Conservation (phyloP, 2,797 vertebrate species). For the Thamnophis elegans region DNA sequence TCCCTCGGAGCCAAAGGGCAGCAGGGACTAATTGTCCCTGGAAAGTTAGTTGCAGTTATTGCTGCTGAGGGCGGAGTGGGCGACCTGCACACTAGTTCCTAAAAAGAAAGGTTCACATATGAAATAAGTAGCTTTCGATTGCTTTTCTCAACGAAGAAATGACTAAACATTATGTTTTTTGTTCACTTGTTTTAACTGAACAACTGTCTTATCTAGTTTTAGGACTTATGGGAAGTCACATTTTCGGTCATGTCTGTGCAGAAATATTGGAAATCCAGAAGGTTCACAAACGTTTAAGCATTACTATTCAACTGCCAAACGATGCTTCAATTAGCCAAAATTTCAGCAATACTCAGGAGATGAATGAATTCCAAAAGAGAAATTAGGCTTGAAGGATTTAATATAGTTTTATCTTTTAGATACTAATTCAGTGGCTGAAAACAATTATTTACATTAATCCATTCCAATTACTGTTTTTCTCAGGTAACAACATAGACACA, state of each 20-base stretch:
- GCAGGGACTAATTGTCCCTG: not conserved
- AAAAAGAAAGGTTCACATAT: not conserved
- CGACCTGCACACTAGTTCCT: not conserved
- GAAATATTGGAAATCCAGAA: not conserved
- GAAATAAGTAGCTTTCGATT: not conserved
- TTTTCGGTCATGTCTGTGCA: not conserved
- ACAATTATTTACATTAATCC: not conserved
- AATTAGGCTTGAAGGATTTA: not conserved
- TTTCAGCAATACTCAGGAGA: not conserved
- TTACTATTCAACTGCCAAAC: not conserved
- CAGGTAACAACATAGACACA: not conserved
- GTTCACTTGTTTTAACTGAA: not conserved
- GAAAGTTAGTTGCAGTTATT: not conserved
- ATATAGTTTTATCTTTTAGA: not conserved
- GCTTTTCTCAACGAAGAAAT: not conserved
- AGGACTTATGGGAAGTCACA: not conserved
- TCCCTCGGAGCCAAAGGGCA: not conserved
- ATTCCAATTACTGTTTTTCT: not conserved
- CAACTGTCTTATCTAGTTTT: not conserved
- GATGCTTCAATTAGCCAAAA: not conserved
- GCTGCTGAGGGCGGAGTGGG: not conserved
- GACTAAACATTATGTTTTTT: not conserved
- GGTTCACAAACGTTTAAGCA: not conserved
- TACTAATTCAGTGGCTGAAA: not conserved
- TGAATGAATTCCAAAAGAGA: not conserved